A percentile compares a stretch with the other conserved stretches of the same genome.
Conservation (phyloP, 2,113 vertebrate species). For the Theristicus caerulescens region DNA sequence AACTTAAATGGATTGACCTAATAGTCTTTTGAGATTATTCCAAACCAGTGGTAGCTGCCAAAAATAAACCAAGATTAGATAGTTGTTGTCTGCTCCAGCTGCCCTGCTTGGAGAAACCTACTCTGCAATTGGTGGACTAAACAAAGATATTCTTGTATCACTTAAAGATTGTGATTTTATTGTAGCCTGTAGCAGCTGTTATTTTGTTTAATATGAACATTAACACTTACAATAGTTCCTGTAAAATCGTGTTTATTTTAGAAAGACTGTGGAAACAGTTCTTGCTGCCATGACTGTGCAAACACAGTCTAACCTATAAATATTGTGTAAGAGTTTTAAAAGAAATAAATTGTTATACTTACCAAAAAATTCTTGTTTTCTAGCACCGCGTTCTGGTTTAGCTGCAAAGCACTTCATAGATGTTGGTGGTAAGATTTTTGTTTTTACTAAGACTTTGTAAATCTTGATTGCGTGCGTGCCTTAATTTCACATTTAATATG, state of each 20-base stretch:
- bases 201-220: background rate
- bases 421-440: conserved; percentile 86
- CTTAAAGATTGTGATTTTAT: background rate
- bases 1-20: background rate
- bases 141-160: background rate
- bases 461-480: background rate
- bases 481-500: background rate
- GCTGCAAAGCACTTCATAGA: conserved; percentile 95
- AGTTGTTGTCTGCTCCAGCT: background rate
- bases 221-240: background rate
- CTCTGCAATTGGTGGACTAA: background rate
- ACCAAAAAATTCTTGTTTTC: background rate
- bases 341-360: background rate
- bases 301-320: background rate
- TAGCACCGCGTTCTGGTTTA: conserved; percentile 95
- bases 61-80: background rate
- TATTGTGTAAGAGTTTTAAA: background rate
- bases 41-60: background rate
- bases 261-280: background rate
- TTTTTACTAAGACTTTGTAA: background rate
- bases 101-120: background rate
- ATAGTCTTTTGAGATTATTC: background rate
- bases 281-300: background rate
- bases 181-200: background rate
- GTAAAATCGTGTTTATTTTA: background rate